Base-by-base conservation (phyloP, 2,888 invertebrate species). In the Agrilus biguttatus region DNA sequence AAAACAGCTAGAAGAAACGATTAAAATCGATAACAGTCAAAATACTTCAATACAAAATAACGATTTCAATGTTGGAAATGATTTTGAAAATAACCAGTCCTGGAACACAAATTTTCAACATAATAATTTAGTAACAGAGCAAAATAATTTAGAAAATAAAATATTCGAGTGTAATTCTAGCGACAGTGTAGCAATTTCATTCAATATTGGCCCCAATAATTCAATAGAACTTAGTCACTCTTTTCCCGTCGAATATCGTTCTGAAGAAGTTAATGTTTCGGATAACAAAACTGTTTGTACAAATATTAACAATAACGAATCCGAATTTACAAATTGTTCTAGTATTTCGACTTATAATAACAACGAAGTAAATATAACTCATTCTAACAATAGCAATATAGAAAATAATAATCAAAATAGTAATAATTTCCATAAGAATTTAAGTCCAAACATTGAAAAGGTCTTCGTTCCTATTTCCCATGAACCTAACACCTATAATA, bases 321-420 rank as follows among this genome's bases (percentile, higher is more conserved):
- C 28, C 10, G 28, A 21, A 21, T 21, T 5, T 21, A 5, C 10
- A 10, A 28, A 28, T 28, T 28, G 7, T 28, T 14, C 38, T 34
- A 36, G 23, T 21, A 45, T 14, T 40, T 8, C 33, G 40, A 42
- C 45, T 32, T 42, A 28, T 14, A 28, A 41, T 14, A 44, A 41
- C 34, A 40, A 41, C 33, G 14, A 40, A 37, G 35, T 40, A 33
- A 37, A 35, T 37, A 34, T 34, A 21, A 33, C 13, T 14, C 40
- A 44, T 37, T 33, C 17, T 36, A 34, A 33, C 40, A 39, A 39
- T 21, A 23, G 40, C 39, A 36, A 45, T 36, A 12, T 13, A 42
- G 12, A 33, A 32, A 33, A 33, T 39, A 36, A 44, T 40, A 37
- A 37, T 37, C 32, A 19, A 28, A 42, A 40, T 40, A 40, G 13